phyloP scores from a whole-genome alignment of 2,888 invertebrate species.

The Drosophila barbarae region DNA sequence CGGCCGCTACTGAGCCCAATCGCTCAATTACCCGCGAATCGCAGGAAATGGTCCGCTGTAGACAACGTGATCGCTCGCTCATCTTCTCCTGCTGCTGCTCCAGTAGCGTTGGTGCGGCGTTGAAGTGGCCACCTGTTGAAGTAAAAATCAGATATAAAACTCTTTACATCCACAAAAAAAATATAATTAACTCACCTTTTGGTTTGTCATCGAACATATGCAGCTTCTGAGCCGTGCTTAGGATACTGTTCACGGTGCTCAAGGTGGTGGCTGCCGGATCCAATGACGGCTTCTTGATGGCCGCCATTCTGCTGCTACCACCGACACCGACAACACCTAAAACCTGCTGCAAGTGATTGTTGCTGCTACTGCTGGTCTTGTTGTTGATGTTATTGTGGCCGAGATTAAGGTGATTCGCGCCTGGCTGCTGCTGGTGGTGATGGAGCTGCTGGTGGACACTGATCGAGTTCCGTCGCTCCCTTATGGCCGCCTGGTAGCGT shows the following conservation, averaged over 20 bases:
- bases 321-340: conserved; percentile 6
- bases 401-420: conserved; percentile 21
- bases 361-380: conserved; percentile 32
- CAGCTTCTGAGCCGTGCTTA: conserved; percentile 64
- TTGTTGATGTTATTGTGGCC: conserved; percentile 34
- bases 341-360: conserved; percentile 35
- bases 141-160: not conserved
- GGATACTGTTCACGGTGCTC: conserved; percentile 60
- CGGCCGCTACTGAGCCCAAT: conserved; percentile 38
- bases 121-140: conserved; percentile 85
- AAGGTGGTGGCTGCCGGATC: conserved; percentile 54
- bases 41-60: conserved; percentile 66
- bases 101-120: conserved; percentile 90
- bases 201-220: conserved; percentile 73
- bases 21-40: conserved; percentile 67
- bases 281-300: conserved; percentile 26
- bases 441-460: conserved; percentile 55
- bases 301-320: conserved; percentile 28
- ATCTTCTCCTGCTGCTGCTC: conserved; percentile 93
- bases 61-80: conserved; percentile 83
- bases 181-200: conserved; percentile 52
- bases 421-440: conserved; percentile 19
- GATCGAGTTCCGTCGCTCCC: conserved; percentile 63
- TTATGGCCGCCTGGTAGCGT: conserved; percentile 62
- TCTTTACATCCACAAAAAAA: not conserved